Percentiles rank a stretch among this genome's conserved stretches.
These are phyloP conservation scores for Leptosomus discolor DNA, from an alignment of 2,113 vertebrate genomes.

Conservation along the genomic window DNA sequence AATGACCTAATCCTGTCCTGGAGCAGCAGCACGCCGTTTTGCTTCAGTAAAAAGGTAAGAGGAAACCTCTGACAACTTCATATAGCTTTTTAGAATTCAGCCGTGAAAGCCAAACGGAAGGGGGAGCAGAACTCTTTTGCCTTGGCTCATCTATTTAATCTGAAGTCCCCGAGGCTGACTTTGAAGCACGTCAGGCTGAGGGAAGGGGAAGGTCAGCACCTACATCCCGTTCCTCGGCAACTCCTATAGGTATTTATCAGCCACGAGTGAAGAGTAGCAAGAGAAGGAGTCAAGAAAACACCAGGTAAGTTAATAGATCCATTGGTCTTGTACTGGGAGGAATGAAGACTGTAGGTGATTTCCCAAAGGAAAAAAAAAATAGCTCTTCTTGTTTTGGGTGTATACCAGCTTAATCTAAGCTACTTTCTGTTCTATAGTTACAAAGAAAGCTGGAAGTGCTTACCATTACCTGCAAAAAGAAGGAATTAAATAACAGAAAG, in stretches of 20 bases:
- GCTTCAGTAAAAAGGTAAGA: constrained; percentile 87
- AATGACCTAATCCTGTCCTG: constrained; percentile 72
- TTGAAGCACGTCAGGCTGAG: constrained; percentile 43
- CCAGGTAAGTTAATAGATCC: constrained; percentile 17
- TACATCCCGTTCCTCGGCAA: neutral
- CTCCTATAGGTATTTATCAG: neutral
- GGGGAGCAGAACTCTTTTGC: constrained; percentile 45
- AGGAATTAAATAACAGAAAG: neutral
- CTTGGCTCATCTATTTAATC: constrained; percentile 71
- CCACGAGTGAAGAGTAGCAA: neutral
- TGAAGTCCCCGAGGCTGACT: constrained; percentile 43
- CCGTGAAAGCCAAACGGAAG: constrained; percentile 74
- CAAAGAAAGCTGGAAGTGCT: neutral
- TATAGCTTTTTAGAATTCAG: constrained; percentile 61
- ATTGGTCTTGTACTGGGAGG: neutral
- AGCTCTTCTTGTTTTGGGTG: neutral
- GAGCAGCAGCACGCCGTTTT: constrained; percentile 77
- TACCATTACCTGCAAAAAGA: neutral
- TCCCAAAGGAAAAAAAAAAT: neutral
- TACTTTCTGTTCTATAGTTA: neutral
- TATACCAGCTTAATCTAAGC: neutral
- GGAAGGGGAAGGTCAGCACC: constrained; percentile 52
- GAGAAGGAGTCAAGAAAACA: neutral
- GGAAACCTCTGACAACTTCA: constrained; percentile 75
- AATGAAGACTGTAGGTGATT: neutral